Evolutionary conservation across 2,113 vertebrate genomes (phyloP).

Genomic region (Morone chrysops): DNA sequence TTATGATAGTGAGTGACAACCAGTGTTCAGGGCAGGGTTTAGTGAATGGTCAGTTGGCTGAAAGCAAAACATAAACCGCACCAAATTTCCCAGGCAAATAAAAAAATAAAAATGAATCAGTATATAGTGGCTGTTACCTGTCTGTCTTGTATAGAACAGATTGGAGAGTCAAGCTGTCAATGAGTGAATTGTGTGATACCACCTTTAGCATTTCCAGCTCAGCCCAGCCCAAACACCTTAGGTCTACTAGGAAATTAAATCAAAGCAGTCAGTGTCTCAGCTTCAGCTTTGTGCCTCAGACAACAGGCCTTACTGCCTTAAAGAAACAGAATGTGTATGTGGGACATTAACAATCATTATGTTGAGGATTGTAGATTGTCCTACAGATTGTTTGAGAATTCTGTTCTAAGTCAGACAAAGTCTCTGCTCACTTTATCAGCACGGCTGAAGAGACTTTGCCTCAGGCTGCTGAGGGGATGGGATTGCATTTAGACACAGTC

Average conservation of each 20-base stretch:
- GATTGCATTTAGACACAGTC: constrained; percentile 48
- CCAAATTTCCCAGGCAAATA: not conserved
- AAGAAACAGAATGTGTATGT: constrained; percentile 43
- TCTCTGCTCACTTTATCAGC: constrained; percentile 43
- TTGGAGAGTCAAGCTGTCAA: constrained; percentile 12
- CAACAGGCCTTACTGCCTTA: constrained; percentile 56
- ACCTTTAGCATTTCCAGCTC: constrained; percentile 32
- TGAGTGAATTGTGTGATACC: constrained; percentile 40
- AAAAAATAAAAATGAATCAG: too few species aligned
- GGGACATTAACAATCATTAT: constrained; percentile 50
- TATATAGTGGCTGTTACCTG: not conserved
- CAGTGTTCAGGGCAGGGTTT: not conserved
- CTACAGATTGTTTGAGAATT: constrained; percentile 49
- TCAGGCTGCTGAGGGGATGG: constrained; percentile 51
- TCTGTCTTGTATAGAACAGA: not conserved
- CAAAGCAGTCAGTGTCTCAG: constrained; percentile 24
- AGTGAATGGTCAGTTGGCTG: constrained; percentile 6
- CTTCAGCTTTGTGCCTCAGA: constrained; percentile 56
- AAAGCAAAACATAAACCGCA: constrained; percentile 1
- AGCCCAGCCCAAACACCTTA: constrained; percentile 11
- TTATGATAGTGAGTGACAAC: not conserved
- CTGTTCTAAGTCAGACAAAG: constrained; percentile 23
- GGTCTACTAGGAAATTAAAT: not conserved
- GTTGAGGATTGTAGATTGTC: constrained; percentile 44
- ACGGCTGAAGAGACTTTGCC: constrained; percentile 56